Percentiles rank a stretch among this genome's conserved stretches.
These are phyloP conservation scores for Eunapius fragilis DNA, from an alignment of 37 sponge, comb jelly and placozoan species.

Conservation along the genomic window DNA sequence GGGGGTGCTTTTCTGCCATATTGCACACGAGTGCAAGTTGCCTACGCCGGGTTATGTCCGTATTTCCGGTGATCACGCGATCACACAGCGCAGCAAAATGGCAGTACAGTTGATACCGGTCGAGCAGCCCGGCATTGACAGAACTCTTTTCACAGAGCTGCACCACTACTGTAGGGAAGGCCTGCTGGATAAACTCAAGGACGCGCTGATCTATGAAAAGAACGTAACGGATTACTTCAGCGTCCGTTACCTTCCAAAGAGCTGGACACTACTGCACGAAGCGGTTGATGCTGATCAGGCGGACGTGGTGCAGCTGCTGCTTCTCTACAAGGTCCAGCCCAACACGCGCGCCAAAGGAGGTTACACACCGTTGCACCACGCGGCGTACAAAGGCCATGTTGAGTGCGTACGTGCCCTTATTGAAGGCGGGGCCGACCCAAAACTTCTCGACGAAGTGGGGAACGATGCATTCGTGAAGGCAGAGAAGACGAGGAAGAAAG, in stretches of 20 bases:
- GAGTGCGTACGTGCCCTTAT: conserved; percentile 64
- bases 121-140: conserved; percentile 48
- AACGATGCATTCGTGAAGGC: conserved; percentile 52
- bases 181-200: conserved; percentile 21
- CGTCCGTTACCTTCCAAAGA: conserved; percentile 8
- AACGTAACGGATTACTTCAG: conserved; percentile 32
- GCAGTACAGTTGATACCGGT: conserved; percentile 31
- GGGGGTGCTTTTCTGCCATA: conserved; percentile 89
- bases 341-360: conserved; percentile 52
- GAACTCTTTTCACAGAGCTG: conserved; percentile 42
- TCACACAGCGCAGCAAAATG: conserved; percentile 30
- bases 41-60: neutral
- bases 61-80: neutral
- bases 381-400: conserved; percentile 55
- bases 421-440: conserved; percentile 62
- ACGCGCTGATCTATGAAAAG: conserved; percentile 40
- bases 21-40: conserved; percentile 1
- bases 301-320: conserved; percentile 69
- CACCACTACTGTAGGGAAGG: conserved; percentile 68
- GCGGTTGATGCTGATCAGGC: conserved; percentile 74
- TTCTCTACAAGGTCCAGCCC: conserved; percentile 59
- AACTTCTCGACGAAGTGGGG: conserved; percentile 52
- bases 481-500: conserved; percentile 69
- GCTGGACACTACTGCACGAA: conserved; percentile 77
- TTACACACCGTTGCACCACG: conserved; percentile 69